Base-by-base conservation (phyloP, 1,140 invertebrate species). In the Pemphigus obesinymphae region DNA sequence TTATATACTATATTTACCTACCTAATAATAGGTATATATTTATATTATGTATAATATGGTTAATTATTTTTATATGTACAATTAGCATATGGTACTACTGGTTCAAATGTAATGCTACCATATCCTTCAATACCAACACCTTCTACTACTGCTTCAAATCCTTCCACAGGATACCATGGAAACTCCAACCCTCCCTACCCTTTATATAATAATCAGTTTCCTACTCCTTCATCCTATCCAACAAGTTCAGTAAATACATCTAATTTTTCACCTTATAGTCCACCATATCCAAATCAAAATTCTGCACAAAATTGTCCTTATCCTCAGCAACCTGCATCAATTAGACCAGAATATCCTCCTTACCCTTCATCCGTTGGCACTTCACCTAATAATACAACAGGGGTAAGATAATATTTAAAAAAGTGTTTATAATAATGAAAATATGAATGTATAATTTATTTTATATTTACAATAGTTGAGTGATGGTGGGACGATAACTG, bases 401-500 rank as follows among this genome's bases (percentile, higher is more conserved):
- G 76, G 55, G 76, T 80, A 80, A 43, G 75, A 55, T 75, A 34
- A n/a, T 13, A 11, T 31, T 66, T 10, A 45, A 70, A 23, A 43
- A 23, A 70, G 2, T 63, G 7, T 1, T 31, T 34, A 8, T 63
- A 7, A 8, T 34, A 34, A 58, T 29, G 3, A 29, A 0, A 58
- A 29, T 58, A 13, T 26, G 7, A 15, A 66, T 43, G 0, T 72
- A 5, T 40, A 8, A 26, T 58, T 15, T 37, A 29, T n/a, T n/a
- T n/a, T n/a, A n/a, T n/a, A n/a, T n/a, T n/a, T n/a, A n/a, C n/a
- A n/a, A n/a, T 26, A 78, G 75, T 78, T 78, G 4, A 80, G 15
- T 45, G 76, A 83, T 50, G 66, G 89, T 43, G 94, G 93, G 20
- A 97, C 95, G 20, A 97, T 99, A 61, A 95, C 96, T 58, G 95